Conservation (phyloP, 1,140 invertebrate genomes). For the Tetramorium simillimum region DNA sequence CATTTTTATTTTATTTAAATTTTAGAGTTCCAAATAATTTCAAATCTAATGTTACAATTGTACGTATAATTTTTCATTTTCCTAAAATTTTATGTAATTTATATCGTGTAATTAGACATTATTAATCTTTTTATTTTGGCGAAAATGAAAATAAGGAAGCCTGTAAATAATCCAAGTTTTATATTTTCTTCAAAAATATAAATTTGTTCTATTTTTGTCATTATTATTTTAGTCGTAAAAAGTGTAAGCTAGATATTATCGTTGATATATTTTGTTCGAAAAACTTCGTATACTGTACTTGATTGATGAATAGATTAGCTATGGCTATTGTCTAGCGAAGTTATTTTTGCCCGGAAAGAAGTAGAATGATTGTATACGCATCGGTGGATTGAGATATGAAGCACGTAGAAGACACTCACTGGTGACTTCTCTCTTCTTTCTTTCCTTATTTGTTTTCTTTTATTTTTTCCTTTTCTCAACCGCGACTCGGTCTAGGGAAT, state of each 20-base stretch:
- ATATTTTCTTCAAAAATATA: background rate
- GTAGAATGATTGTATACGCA: slow-evolving; percentile 32
- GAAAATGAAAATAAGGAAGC: background rate
- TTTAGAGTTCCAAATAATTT: background rate
- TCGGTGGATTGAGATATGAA: slow-evolving; percentile 49
- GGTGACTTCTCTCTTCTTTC: background rate
- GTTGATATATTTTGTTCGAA: background rate
- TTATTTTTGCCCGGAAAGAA: slow-evolving; percentile 24
- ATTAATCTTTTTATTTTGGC: background rate
- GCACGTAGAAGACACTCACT: slow-evolving; percentile 1
- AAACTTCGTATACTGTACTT: background rate
- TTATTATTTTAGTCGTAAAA: background rate
- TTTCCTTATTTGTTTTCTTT: background rate
- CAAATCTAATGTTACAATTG: background rate
- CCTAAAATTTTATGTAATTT: background rate
- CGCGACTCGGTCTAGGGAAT: slow-evolving; percentile 18
- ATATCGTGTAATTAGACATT: background rate
- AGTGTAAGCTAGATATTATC: background rate
- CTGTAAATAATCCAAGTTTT: background rate
- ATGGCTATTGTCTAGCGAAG: slow-evolving; percentile 18
- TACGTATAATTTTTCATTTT: background rate
- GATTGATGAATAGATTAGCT: slow-evolving; percentile 21
- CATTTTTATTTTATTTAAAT: background rate
- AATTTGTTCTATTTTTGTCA: background rate
- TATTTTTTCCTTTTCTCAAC: slow-evolving; percentile 3